These are phyloP conservation scores for Drosophila merina DNA, from an alignment of 2,888 invertebrate species.

Conservation along the genomic window DNA sequence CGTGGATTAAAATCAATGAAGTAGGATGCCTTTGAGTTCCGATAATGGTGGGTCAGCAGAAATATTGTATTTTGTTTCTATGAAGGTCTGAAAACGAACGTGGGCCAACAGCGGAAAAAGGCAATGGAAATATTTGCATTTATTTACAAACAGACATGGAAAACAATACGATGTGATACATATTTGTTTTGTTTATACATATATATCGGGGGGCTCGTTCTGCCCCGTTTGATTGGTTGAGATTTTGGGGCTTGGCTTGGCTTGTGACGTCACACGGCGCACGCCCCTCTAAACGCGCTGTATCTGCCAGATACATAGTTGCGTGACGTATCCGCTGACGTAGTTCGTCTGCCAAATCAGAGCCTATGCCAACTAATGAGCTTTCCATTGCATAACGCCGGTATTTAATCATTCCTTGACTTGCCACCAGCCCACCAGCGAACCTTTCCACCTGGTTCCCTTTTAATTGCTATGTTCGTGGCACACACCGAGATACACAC, in stretches of 20 bases:
- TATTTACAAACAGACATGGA: slow-evolving; percentile 5
- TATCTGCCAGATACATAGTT: slow-evolving; percentile 51
- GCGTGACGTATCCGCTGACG: slow-evolving; percentile 51
- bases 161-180: background rate
- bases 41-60: slow-evolving; percentile 58
- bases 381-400: slow-evolving; percentile 57
- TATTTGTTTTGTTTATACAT: slow-evolving; percentile 8
- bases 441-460: slow-evolving; percentile 22
- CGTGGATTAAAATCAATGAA: slow-evolving; percentile 39
- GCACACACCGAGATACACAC: background rate
- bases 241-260: slow-evolving; percentile 78
- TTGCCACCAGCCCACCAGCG: slow-evolving; percentile 14
- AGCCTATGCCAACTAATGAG: slow-evolving; percentile 59
- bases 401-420: slow-evolving; percentile 29
- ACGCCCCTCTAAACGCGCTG: slow-evolving; percentile 36
- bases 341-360: slow-evolving; percentile 25
- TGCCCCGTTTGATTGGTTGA: slow-evolving; percentile 64
- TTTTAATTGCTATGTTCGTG: slow-evolving; percentile 54
- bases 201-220: slow-evolving; percentile 58
- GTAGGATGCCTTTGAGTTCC: background rate
- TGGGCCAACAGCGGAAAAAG: slow-evolving; percentile 42
- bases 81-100: slow-evolving; percentile 68
- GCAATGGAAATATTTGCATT: slow-evolving; percentile 47
- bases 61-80: slow-evolving; percentile 55
- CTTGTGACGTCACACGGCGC: slow-evolving; percentile 71